A percentile compares a stretch with the other conserved stretches of the same genome.
Evolutionary conservation across 2,113 vertebrate species (phyloP).

Genomic region (Platycercus adscitus): DNA sequence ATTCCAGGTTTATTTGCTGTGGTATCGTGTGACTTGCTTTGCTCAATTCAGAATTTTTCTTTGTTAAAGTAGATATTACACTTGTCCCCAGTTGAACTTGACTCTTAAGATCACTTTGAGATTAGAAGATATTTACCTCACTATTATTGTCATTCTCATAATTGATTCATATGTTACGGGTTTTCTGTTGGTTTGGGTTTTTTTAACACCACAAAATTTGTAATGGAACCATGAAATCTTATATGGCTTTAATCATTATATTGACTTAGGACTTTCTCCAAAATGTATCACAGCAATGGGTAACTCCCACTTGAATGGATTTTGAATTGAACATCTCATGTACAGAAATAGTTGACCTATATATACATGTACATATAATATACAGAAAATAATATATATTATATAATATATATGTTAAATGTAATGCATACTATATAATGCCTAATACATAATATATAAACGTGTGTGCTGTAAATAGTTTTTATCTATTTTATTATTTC

Average conservation of each 20-base stretch:
- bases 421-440: too few relatives aligned
- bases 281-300: neutral
- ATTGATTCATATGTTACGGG: neutral
- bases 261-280: neutral
- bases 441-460: neutral
- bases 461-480: neutral
- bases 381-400: neutral
- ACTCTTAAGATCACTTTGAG: neutral
- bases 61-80: neutral
- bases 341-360: neutral
- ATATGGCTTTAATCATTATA: neutral
- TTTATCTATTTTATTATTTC: neutral
- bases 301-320: neutral
- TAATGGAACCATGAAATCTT: neutral
- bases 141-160: neutral
- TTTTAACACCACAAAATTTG: neutral
- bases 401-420: neutral
- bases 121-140: neutral
- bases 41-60: neutral
- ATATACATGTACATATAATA: neutral
- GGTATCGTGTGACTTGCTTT: neutral
- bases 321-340: neutral
- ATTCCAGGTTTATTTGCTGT: neutral
- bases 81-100: neutral
- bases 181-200: neutral